Conservation (phyloP, 2,113 vertebrate genomes). For the Grammomys surdaster region DNA sequence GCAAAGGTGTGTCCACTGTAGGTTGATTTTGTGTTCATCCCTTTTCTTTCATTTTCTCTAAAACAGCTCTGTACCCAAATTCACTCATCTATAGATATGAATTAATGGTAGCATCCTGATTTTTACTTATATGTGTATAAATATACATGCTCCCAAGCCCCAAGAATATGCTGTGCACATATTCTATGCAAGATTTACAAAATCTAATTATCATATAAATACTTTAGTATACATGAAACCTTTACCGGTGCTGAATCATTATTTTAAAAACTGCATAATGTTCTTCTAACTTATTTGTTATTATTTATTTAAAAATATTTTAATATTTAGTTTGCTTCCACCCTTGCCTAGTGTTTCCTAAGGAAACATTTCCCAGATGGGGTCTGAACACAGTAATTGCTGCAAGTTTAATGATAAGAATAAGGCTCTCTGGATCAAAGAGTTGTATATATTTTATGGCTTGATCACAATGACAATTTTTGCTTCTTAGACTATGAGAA, state of each 20-base stretch:
- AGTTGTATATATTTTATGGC: slow-evolving; percentile 14
- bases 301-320: slow-evolving; percentile 34
- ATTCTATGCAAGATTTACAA: not conserved
- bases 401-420: slow-evolving; percentile 46
- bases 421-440: not conserved
- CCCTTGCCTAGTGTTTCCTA: not conserved
- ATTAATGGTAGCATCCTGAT: slow-evolving; percentile 19
- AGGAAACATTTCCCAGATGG: not conserved
- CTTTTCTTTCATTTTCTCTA: slow-evolving; percentile 53
- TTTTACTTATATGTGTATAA: not conserved
- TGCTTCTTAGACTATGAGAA: slow-evolving; percentile 24
- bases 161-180: not conserved
- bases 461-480: not conserved
- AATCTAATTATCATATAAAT: slow-evolving; percentile 1
- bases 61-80: not conserved
- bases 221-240: not conserved
- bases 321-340: slow-evolving; percentile 13
- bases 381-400: slow-evolving; percentile 15
- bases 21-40: slow-evolving; percentile 9
- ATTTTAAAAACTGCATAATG: not conserved
- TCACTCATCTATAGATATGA: slow-evolving; percentile 10
- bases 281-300: slow-evolving; percentile 25
- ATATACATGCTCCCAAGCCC: not conserved
- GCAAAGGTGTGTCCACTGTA: not conserved
- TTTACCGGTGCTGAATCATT: not conserved